These are phyloP conservation scores for Rhinolophus sinicus DNA, from an alignment of 2,113 vertebrate species.

Conservation along the genomic window DNA sequence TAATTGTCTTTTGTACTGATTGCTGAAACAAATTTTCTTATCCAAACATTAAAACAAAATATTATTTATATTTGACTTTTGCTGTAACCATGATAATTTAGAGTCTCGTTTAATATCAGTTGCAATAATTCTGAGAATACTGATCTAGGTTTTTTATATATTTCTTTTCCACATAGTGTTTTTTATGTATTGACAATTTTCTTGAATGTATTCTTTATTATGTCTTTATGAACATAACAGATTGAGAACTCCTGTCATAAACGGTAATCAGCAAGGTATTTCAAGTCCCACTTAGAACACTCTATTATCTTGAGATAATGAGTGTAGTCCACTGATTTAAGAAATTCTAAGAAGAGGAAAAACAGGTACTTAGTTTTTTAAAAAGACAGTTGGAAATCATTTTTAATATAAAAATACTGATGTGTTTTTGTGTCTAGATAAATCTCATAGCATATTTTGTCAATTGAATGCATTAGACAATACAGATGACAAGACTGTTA, in stretches of 20 bases:
- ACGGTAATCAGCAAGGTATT: not conserved
- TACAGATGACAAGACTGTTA: slow-evolving; percentile 49
- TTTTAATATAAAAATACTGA: slow-evolving; percentile 70
- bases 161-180: not conserved
- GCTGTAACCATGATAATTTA: not conserved
- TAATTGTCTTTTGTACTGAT: not conserved
- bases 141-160: not conserved
- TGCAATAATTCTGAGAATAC: not conserved
- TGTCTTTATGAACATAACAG: not conserved
- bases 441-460: slow-evolving; percentile 74
- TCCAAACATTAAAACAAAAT: not conserved
- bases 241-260: not conserved
- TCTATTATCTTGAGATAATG: not conserved
- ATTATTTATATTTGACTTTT: not conserved
- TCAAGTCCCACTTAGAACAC: not conserved
- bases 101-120: not conserved
- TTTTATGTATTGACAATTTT: not conserved
- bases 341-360: slow-evolving; percentile 62
- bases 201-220: not conserved
- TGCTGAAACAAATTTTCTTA: slow-evolving; percentile 15
- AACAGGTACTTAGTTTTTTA: slow-evolving; percentile 65
- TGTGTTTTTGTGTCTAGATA: slow-evolving; percentile 62
- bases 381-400: slow-evolving; percentile 70
- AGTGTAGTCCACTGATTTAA: not conserved
- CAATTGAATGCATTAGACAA: slow-evolving; percentile 63